Percentiles rank a stretch among this genome's conserved stretches.
Conservation (phyloP, 2,113 vertebrate genomes). For the Gadus chalcogrammus region DNA sequence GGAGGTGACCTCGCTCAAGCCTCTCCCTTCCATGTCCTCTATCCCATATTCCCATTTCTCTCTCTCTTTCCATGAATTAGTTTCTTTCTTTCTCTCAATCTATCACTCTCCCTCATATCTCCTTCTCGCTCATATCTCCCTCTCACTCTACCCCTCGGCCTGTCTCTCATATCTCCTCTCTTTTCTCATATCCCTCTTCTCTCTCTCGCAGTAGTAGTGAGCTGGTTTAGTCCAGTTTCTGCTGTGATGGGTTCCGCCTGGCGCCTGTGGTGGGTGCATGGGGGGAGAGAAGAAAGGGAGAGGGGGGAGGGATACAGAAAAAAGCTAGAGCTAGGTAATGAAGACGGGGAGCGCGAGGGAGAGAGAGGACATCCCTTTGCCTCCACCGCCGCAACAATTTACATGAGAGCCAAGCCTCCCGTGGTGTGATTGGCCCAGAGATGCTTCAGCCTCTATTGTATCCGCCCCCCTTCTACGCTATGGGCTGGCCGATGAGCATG, state of each 20-base stretch:
- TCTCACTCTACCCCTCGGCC: background rate
- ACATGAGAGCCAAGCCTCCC: conserved; percentile 60
- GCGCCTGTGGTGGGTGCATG: background rate
- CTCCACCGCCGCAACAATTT: conserved; percentile 71
- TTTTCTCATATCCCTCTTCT: background rate
- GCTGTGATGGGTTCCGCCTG: background rate
- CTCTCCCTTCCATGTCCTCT: background rate
- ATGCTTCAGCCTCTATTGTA: conserved; percentile 22
- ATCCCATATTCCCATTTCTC: background rate
- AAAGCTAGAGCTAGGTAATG: background rate
- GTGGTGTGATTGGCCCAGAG: conserved; percentile 51
- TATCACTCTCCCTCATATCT: background rate
- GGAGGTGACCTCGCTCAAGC: background rate
- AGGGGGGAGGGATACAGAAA: background rate
- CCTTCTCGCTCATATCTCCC: background rate
- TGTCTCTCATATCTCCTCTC: background rate
- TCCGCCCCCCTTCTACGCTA: conserved; percentile 36
- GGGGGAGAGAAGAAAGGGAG: background rate
- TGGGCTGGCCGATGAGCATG: conserved; percentile 41
- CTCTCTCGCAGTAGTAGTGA: background rate
- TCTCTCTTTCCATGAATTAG: background rate
- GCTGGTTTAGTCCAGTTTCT: too few species aligned
- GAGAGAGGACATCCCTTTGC: conserved; percentile 48
- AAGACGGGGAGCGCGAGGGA: background rate
- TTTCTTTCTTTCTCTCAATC: background rate